These are phyloP conservation scores for Entelurus aequoreus DNA, from an alignment of 2,113 vertebrate genomes.

Conservation along the genomic window DNA sequence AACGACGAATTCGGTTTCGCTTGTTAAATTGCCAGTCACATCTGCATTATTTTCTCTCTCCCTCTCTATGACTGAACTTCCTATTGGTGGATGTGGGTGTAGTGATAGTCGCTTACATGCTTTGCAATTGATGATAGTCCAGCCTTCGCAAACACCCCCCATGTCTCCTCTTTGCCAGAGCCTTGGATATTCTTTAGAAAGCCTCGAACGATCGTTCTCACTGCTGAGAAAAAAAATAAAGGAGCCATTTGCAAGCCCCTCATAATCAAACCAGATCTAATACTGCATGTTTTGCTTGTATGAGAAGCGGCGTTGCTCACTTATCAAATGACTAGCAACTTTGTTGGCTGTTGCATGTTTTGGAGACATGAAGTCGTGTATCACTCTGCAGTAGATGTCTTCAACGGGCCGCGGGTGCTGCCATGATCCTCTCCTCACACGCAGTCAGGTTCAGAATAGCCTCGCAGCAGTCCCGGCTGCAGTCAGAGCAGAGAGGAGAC, in stretches of 20 bases:
- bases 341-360: too few species aligned
- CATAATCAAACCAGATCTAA: constrained; percentile 67
- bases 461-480: too few species aligned
- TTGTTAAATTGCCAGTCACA: constrained; percentile 71
- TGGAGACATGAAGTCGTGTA: too few species aligned
- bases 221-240: constrained; percentile 49
- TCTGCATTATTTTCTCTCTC: constrained; percentile 48
- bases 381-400: too few species aligned
- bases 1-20: constrained; percentile 69
- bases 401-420: too few species aligned
- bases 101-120: constrained; percentile 65
- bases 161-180: constrained; percentile 63
- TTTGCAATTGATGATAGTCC: constrained; percentile 65
- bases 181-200: constrained; percentile 62
- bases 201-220: constrained; percentile 65
- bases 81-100: constrained; percentile 57
- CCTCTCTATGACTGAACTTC: constrained; percentile 41
- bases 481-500: too few species aligned
- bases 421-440: too few species aligned
- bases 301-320: too few species aligned
- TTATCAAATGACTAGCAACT: too few species aligned
- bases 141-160: constrained; percentile 21
- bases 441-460: too few species aligned
- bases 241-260: constrained; percentile 43
- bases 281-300: constrained; percentile 41